Evolutionary conservation across 2,113 vertebrate genomes (phyloP), one percentile per base, ranked within the genome.

Genomic region (Tympanuchus pallidicinctus): DNA sequence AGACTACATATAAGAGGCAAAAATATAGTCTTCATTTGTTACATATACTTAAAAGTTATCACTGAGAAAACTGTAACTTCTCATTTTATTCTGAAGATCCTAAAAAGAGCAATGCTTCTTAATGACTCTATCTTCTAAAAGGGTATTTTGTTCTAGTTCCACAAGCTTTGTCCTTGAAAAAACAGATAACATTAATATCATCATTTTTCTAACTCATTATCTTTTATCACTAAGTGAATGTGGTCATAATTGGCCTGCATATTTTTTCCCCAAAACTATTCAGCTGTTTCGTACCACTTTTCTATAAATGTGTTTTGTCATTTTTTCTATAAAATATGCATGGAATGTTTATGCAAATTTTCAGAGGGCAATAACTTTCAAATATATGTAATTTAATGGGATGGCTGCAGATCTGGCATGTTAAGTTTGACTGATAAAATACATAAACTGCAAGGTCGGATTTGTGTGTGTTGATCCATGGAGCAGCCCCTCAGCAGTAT

Each of bases 271-370:
- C 1, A 8, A 57, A 94, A 34, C 1, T 25, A 27, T 87, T 78
- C 27, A 72, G 8, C 18, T 82, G 6, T 48, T 85, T 81, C 24
- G 67, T 60, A 67, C 5, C 28, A 50, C 11, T 45, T 81, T 81
- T 59, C 32, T 5, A 0, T n/a, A 52, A 25, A 91, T 61, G 6
- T 24, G 3, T 34, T 88, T 64, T 63, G 52, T 52, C 25, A 43
- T 1, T 40, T 93, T 88, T 93, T 72, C 27, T 40, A 20, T 61
- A 34, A 85, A 93, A 86, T 43, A 83, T 73, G 13, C 16, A 72
- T 45, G 16, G 21, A 45, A 40, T 1, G 2, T 63, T 84, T 43
- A 81, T 78, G 20, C 15, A 78, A n/a, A 63, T 70, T 76, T 85
- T 60, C 48, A 30, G 47, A 76, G 56, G 4, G 19, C 25, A 47